Evolutionary conservation across 2,888 invertebrate species (phyloP).

Genomic region (Mythimna impura): DNA sequence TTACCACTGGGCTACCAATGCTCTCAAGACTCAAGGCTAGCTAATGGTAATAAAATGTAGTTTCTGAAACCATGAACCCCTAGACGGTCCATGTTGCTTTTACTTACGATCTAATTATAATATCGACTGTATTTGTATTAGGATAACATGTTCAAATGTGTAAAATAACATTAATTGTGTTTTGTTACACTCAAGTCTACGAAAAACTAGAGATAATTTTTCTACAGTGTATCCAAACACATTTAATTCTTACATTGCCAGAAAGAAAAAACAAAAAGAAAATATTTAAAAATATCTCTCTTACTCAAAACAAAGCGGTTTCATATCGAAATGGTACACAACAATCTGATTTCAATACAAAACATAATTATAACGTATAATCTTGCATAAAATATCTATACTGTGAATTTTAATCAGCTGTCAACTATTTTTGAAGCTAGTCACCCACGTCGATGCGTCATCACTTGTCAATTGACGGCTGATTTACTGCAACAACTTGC

Average conservation of each 20-base stretch:
- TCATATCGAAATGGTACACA: neutral
- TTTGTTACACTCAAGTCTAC: no score
- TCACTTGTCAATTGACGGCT: conserved; percentile 64
- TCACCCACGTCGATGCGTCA: conserved; percentile 67
- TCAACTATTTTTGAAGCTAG: conserved; percentile 26
- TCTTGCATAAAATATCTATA: neutral
- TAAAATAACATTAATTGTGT: no score
- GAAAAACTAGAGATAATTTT: no score
- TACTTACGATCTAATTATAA: no score
- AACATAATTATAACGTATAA: neutral
- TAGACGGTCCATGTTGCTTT: no score
- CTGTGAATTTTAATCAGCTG: conserved; percentile 22
- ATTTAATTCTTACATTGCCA: neutral
- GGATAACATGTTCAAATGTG: no score
- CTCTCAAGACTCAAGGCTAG: no score
- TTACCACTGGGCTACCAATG: no score
- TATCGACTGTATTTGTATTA: no score
- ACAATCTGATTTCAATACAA: neutral
- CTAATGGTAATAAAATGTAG: no score
- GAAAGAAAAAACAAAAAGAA: neutral
- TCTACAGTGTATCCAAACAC: neutral
- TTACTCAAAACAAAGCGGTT: neutral
- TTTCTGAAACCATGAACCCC: no score
- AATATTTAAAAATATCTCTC: neutral
- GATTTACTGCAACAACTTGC: conserved; percentile 48